Evolutionary conservation across 1,140 invertebrate genomes (phyloP).

Genomic region (Oedothorax gibbosus): DNA sequence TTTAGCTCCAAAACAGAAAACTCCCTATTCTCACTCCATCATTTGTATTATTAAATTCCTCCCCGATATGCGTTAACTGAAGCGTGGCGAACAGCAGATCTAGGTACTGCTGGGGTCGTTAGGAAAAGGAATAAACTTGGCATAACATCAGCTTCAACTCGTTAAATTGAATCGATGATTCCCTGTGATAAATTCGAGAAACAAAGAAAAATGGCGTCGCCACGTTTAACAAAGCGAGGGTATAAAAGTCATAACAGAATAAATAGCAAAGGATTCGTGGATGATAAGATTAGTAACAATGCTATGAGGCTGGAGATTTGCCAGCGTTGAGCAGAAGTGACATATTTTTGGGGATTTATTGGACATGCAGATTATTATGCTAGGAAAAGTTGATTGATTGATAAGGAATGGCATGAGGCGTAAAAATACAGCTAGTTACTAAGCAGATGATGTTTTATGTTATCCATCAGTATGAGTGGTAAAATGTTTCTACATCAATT

Average conservation of each 20-base stretch:
- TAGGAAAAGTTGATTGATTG: background rate
- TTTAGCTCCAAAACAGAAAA: too few species aligned
- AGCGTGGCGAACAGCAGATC: too few species aligned
- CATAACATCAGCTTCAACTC: slow-evolving; percentile 29
- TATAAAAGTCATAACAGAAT: slow-evolving; percentile 25
- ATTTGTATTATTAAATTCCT: background rate
- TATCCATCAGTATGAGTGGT: too few species aligned
- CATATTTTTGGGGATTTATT: slow-evolving; percentile 35
- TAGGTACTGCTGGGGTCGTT: too few species aligned
- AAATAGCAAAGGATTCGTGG: slow-evolving; percentile 19
- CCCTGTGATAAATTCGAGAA: slow-evolving; percentile 25
- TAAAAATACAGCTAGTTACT: too few species aligned
- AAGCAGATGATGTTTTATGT: too few species aligned
- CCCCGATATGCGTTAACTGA: background rate
- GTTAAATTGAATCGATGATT: slow-evolving; percentile 28
- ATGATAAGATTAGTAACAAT: slow-evolving; percentile 15
- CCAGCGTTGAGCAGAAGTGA: slow-evolving; percentile 4
- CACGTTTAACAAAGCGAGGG: slow-evolving; percentile 24
- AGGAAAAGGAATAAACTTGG: background rate
- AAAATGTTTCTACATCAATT: too few species aligned
- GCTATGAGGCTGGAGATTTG: background rate
- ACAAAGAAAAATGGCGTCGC: slow-evolving; percentile 23
- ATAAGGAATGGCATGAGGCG: too few species aligned
- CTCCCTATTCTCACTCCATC: background rate
- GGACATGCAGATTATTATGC: slow-evolving; percentile 12